Conservation (phyloP, 2,113 vertebrate species). For the Eublepharis macularius region DNA sequence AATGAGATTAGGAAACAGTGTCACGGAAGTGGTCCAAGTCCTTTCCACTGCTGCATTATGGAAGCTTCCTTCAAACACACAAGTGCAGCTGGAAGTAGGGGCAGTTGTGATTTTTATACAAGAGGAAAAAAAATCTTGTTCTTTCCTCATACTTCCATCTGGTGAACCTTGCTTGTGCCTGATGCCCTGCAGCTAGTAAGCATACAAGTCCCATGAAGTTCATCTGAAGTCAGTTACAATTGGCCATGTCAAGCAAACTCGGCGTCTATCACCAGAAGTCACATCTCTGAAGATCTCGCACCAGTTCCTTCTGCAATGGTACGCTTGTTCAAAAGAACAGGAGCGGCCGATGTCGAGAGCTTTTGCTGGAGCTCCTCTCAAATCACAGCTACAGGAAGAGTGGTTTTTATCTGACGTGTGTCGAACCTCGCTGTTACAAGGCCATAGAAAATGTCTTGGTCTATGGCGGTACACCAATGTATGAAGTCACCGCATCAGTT, state of each 20-base stretch:
- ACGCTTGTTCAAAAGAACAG: background rate
- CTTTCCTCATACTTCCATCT: background rate
- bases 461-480: background rate
- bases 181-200: background rate
- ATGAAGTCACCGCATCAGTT: constrained; percentile 10
- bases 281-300: background rate
- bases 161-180: background rate
- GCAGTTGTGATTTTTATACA: background rate
- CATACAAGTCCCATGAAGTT: background rate
- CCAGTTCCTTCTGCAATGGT: background rate
- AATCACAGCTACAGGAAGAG: constrained; percentile 23
- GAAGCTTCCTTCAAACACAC: background rate
- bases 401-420: background rate
- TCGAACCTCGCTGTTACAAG: background rate
- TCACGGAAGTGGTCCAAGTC: background rate
- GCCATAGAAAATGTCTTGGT: background rate
- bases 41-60: background rate
- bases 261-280: background rate
- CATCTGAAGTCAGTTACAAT: background rate
- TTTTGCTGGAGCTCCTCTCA: background rate
- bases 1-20: background rate
- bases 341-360: too few species aligned
- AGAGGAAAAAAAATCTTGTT: background rate
- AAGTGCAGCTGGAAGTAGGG: background rate
- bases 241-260: background rate